Percentiles rank a stretch among this genome's conserved stretches.
Evolutionary conservation across 2,797 vertebrate genomes (phyloP).

Genomic region (Phoeniculus purpureus): DNA sequence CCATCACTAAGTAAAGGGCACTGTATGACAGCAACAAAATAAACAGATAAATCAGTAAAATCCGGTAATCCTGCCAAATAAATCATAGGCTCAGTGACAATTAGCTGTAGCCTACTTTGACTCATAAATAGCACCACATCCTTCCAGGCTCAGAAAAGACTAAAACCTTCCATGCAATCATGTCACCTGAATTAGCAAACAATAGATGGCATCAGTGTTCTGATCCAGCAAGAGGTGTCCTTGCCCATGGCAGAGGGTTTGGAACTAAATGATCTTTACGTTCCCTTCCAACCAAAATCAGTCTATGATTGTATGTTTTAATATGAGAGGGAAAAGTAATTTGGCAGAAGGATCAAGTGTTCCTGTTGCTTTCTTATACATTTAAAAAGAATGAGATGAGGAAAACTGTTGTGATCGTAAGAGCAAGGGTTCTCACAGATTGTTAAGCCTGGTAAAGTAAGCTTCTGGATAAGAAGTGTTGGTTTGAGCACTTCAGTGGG

Average conservation of each 20-base stretch:
- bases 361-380: background rate
- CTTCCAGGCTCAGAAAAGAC: background rate
- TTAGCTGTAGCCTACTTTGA: constrained; percentile 2
- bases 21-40: constrained; percentile 45
- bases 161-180: background rate
- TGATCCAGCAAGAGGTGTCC: background rate
- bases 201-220: background rate
- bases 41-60: constrained; percentile 68
- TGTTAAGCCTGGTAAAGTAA: background rate
- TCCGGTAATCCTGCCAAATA: constrained; percentile 50
- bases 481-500: background rate
- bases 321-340: background rate
- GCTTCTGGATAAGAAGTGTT: background rate
- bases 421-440: background rate
- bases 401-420: background rate
- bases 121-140: background rate
- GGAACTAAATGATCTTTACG: background rate
- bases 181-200: background rate
- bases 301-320: background rate
- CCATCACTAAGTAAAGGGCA: constrained; percentile 53
- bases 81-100: constrained; percentile 45
- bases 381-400: background rate
- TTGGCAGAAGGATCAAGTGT: background rate
- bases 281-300: background rate
- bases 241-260: background rate